Percentiles rank a stretch among this genome's conserved stretches.
Evolutionary conservation across 2,113 vertebrate genomes (phyloP).

Genomic region (Apaloderma vittatum): DNA sequence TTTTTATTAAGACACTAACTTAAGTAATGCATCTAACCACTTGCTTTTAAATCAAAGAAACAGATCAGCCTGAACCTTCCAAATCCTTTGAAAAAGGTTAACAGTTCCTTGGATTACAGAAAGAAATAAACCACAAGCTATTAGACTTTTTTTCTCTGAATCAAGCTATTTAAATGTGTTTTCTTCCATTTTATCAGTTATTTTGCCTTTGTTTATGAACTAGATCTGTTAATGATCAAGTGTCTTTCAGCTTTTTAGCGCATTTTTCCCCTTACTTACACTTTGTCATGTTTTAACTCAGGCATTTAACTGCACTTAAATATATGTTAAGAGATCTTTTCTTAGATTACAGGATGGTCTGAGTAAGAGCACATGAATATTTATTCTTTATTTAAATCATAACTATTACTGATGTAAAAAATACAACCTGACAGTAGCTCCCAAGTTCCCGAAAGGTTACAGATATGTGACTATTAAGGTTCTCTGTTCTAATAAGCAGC

Average conservation of each 20-base stretch:
- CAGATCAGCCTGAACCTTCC: not conserved
- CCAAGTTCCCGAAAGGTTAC: constrained; percentile 7
- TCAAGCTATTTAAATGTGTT: not conserved
- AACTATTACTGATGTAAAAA: constrained; percentile 27
- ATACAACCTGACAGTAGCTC: not conserved
- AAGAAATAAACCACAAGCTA: not conserved
- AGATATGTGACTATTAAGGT: not conserved
- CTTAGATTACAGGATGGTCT: not conserved
- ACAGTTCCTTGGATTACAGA: not conserved
- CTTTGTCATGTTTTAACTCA: not conserved
- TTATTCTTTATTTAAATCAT: constrained; percentile 32
- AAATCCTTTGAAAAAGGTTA: not conserved
- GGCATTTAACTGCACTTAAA: not conserved
- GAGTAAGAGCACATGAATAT: not conserved
- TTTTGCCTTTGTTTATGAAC: not conserved
- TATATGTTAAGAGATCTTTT: not conserved
- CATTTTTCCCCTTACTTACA: not conserved
- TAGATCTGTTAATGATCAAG: not conserved
- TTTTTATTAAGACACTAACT: not conserved
- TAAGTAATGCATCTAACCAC: not conserved
- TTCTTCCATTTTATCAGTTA: not conserved
- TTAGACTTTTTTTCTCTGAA: not conserved
- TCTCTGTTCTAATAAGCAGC: not conserved
- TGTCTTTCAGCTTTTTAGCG: not conserved
- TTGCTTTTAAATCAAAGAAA: not conserved